These are phyloP conservation scores for Siphlonurus alternatus DNA, from an alignment of 2,888 invertebrate genomes.

Conservation along the genomic window DNA sequence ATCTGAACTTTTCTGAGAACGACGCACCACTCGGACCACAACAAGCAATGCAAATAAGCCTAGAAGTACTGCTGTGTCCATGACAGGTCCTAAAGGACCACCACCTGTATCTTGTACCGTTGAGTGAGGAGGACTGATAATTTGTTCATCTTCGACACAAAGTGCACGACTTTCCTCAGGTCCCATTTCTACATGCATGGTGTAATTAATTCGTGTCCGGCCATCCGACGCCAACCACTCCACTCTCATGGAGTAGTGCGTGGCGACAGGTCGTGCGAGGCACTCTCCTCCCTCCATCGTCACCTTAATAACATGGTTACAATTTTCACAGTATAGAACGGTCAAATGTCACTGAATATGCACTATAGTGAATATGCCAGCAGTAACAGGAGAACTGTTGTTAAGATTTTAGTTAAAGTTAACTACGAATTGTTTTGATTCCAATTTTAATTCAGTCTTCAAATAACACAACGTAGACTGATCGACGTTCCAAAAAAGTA, in stretches of 20 bases:
- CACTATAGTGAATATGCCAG: too few relatives aligned
- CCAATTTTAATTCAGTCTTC: too few relatives aligned
- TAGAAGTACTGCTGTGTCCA: not conserved
- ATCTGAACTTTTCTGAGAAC: not conserved
- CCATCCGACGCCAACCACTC: conserved; percentile 15
- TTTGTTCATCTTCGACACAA: not conserved
- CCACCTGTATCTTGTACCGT: too few relatives aligned
- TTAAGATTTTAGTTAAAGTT: too few relatives aligned
- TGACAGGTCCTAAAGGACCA: not conserved
- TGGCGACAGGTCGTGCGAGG: conserved; percentile 4
- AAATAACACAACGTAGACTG: too few relatives aligned
- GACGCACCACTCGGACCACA: not conserved
- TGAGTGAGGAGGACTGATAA: too few relatives aligned
- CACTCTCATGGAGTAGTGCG: conserved; percentile 13
- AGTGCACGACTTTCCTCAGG: not conserved
- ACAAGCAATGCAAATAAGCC: not conserved
- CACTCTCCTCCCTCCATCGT: conserved; percentile 1
- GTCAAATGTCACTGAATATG: too few relatives aligned
- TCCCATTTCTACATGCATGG: conserved; percentile 7
- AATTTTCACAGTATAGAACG: too few relatives aligned
- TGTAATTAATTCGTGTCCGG: conserved; percentile 11
- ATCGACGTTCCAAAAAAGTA: too few relatives aligned
- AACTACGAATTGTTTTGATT: too few relatives aligned
- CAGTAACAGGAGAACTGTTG: too few relatives aligned
- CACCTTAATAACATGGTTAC: not conserved